These are phyloP conservation scores for Himalopsyche tibetana DNA, from an alignment of 2,888 invertebrate genomes.

Conservation along the genomic window DNA sequence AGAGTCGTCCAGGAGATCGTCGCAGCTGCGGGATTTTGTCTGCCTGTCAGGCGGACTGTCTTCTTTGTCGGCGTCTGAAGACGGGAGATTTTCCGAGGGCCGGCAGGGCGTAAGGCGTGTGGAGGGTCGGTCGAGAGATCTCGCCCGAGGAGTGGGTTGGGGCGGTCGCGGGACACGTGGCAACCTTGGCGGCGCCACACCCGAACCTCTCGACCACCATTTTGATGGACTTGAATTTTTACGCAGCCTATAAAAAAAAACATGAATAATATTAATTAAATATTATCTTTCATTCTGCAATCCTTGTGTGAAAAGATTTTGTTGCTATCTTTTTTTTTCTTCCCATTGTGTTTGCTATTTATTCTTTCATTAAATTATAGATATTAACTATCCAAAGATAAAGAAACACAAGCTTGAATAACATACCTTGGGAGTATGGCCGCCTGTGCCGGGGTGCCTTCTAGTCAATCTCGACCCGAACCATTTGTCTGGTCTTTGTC, in stretches of 20 bases:
- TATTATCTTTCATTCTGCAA: too few species aligned
- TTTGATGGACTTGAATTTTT: conserved; percentile 82
- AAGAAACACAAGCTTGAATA: background rate
- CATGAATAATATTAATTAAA: too few species aligned
- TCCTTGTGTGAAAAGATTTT: too few species aligned
- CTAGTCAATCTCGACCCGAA: conserved; percentile 87
- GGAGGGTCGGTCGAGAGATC: conserved; percentile 69
- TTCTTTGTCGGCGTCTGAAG: conserved; percentile 68
- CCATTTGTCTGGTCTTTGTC: conserved; percentile 81
- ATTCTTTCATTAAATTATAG: too few species aligned
- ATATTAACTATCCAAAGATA: too few species aligned
- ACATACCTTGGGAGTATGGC: conserved; percentile 70
- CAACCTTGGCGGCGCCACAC: conserved; percentile 67
- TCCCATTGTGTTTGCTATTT: too few species aligned
- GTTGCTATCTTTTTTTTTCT: too few species aligned
- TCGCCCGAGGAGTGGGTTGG: conserved; percentile 70
- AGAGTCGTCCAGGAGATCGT: conserved; percentile 67
- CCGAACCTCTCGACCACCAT: conserved; percentile 72
- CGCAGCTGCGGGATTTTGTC: conserved; percentile 68
- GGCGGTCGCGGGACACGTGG: conserved; percentile 68
- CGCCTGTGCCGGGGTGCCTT: conserved; percentile 81
- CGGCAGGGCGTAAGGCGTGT: conserved; percentile 52
- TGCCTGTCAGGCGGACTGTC: conserved; percentile 71
- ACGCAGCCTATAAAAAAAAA: conserved; percentile 75
- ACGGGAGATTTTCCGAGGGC: conserved; percentile 69